Conservation (phyloP, 2,113 vertebrate species). For the Psittacula cyanocephala region DNA sequence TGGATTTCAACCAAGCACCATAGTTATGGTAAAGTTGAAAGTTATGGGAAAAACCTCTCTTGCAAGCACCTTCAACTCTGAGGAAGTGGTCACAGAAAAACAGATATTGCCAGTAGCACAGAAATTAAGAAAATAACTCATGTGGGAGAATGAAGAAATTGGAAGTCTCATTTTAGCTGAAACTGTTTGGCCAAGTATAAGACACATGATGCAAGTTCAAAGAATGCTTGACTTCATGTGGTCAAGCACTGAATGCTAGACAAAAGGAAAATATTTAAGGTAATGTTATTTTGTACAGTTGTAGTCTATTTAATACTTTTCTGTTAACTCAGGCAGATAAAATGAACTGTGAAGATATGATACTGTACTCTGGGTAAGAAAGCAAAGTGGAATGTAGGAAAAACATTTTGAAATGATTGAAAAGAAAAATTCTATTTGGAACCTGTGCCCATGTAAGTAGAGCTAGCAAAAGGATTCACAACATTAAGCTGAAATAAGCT, state of each 20-base stretch:
- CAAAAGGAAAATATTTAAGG: neutral
- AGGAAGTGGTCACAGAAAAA: neutral
- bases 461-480: neutral
- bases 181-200: neutral
- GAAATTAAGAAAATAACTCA: neutral
- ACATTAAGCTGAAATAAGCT: neutral
- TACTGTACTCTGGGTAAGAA: neutral
- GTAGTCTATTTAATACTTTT: neutral
- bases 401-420: neutral
- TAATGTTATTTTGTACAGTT: neutral
- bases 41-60: neutral
- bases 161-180: neutral
- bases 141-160: neutral
- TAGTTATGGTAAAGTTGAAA: neutral
- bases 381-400: neutral
- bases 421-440: neutral
- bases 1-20: neutral
- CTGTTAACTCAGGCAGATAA: neutral
- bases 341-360: neutral
- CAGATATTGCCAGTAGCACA: neutral
- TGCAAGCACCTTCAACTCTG: neutral
- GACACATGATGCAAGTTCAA: neutral
- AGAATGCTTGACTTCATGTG: neutral
- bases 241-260: neutral
- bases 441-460: neutral